Base-by-base conservation (phyloP, 2,888 invertebrate species). In the Drosophila macrospina region DNA sequence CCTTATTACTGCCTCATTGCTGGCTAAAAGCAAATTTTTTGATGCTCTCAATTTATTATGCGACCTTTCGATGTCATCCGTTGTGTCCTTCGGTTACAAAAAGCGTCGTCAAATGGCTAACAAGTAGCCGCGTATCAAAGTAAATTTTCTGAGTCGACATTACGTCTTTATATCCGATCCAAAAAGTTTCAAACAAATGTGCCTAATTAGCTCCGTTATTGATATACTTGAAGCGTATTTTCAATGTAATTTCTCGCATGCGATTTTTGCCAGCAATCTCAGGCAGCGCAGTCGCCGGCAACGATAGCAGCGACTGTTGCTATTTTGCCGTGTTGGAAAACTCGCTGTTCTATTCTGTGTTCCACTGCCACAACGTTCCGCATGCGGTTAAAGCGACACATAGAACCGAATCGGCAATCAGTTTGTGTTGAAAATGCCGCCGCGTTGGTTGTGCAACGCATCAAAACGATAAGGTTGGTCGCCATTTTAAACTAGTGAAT, bases 361-460 rank as follows among this genome's bases (percentile, higher is more conserved):
- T 68, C 47, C 76, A 59, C 10, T 80, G 16, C 79, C 80, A 75
- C 0, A 52, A 60, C 48, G 70, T 78, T 69, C 52, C 79, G 44
- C 52, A 13, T 42, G 47, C 26, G 63, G 48, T 41, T 65, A 16
- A 48, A 56, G 55, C 63, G 55, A 37, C 75, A 54, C 32, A 44
- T 37, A 42, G 74, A 57, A 60, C 20, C 54, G 51, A 54, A 52
- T 54, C 67, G 57, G 44, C 67, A 65, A 55, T 68, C 74, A 88
- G 88, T 85, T 86, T 69, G 76, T 86, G 83, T 88, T 84, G 79
- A 84, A 84, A 72, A 81, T 79, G 88, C 86, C 76, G 68, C 68
- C 81, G 85, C 68, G 81, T 77, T 88, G 84, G 84, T 88, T 78
- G 86, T 71, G 80, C 69, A 52, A 56, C 74, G 74, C 74, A 78